Conservation (phyloP, 92 coral and sea anemone species). For the Blastomussa wellsi region DNA sequence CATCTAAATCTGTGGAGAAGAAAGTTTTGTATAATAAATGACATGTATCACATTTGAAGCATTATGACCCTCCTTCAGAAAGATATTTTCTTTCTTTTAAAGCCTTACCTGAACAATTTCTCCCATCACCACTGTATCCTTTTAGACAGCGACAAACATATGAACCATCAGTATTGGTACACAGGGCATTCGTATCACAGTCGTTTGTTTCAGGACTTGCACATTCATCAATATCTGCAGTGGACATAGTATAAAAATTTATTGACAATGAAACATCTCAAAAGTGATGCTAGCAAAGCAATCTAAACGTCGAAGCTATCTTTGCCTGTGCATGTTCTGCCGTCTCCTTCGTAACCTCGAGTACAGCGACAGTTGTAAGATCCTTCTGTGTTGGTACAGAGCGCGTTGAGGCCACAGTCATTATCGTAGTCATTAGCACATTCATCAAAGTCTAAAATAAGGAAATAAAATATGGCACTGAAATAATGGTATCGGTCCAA, state of each 20-base stretch:
- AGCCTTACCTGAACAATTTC: constrained; percentile 37
- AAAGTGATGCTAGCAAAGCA: not conserved
- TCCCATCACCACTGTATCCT: constrained; percentile 59
- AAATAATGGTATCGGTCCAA: not conserved
- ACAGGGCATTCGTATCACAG: constrained; percentile 47
- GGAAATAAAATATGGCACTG: not conserved
- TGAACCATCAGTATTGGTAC: constrained; percentile 48
- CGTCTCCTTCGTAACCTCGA: constrained; percentile 49
- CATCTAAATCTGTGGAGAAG: constrained; percentile 43
- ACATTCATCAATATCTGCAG: constrained; percentile 57
- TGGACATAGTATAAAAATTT: not conserved
- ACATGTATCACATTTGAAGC: not conserved
- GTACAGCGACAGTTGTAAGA: constrained; percentile 52
- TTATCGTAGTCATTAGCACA: constrained; percentile 33
- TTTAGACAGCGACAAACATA: constrained; percentile 46
- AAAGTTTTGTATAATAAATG: not conserved
- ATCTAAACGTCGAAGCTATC: constrained; percentile 26
- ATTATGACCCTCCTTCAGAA: no score
- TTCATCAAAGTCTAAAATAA: constrained; percentile 57
- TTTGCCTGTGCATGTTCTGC: constrained; percentile 31
- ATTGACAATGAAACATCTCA: not conserved
- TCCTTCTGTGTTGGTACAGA: constrained; percentile 52
- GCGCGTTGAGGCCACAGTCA: constrained; percentile 45
- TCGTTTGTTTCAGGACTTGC: constrained; percentile 16
- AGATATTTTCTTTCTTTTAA: not conserved